phyloP scores from a whole-genome alignment of 2,797 vertebrate species.

The Pangasius mekongensis region DNA sequence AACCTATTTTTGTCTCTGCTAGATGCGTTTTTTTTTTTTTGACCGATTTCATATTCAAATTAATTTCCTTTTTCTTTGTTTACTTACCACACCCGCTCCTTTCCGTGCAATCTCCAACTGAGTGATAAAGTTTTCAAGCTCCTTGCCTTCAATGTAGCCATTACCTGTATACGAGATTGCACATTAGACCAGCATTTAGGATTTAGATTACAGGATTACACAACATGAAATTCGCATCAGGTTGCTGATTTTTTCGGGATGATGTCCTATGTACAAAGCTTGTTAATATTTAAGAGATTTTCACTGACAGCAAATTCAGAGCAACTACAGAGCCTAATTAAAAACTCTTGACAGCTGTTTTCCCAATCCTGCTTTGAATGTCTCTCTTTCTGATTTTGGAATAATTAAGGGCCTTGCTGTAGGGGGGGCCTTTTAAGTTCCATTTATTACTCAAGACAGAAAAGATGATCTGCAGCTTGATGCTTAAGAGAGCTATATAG shows the following conservation, averaged over 20 bases:
- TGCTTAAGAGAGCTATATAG: not conserved
- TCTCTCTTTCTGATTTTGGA: constrained; percentile 43
- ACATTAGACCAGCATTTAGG: not conserved
- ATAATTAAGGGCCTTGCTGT: constrained; percentile 53
- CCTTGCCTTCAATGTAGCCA: constrained; percentile 97
- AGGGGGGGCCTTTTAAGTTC: constrained; percentile 30
- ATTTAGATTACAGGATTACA: not conserved
- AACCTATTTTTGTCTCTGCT: not conserved
- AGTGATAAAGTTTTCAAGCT: constrained; percentile 95
- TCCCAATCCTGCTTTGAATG: constrained; percentile 46
- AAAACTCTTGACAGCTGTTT: constrained; percentile 57
- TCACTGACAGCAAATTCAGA: constrained; percentile 48
- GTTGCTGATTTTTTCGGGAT: constrained; percentile 36
- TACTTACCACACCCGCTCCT: constrained; percentile 91
- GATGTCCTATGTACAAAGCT: constrained; percentile 26
- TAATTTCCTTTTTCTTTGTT: not conserved
- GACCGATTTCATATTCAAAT: not conserved
- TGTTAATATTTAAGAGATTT: constrained; percentile 45
- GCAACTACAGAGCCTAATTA: constrained; percentile 59
- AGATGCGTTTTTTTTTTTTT: not conserved
- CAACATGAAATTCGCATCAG: constrained; percentile 28
- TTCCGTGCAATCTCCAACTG: constrained; percentile 90
- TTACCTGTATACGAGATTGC: constrained; percentile 78
- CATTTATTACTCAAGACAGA: constrained; percentile 53
- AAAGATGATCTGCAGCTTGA: constrained; percentile 45